phyloP scores from a whole-genome alignment of 2,888 invertebrate genomes.

The Dicyrtomina minuta region DNA sequence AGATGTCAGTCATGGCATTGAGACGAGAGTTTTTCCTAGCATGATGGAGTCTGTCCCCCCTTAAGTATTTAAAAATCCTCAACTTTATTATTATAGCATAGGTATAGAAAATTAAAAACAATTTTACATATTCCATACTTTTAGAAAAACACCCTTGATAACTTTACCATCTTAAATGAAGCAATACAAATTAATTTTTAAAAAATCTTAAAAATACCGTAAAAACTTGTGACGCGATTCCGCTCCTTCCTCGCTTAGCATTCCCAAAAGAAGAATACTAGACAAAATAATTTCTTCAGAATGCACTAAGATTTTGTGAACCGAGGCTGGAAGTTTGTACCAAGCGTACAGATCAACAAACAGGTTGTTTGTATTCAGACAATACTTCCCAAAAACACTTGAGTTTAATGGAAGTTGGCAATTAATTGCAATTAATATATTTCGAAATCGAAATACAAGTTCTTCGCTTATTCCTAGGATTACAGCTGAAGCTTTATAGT shows the following conservation, averaged over 20 bases:
- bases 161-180: too few relatives aligned
- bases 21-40: not conserved
- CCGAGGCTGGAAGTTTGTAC: not conserved
- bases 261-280: not conserved
- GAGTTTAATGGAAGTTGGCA: not conserved
- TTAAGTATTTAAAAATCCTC: not conserved
- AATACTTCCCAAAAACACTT: not conserved
- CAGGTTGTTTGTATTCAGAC: not conserved
- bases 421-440: not conserved
- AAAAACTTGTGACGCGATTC: conserved; percentile 7
- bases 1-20: not conserved
- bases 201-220: too few relatives aligned
- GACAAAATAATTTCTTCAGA: not conserved
- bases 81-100: too few relatives aligned
- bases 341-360: not conserved
- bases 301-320: conserved; percentile 23
- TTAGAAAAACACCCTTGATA: too few relatives aligned
- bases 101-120: too few relatives aligned
- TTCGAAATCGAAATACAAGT: not conserved
- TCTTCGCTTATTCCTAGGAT: not conserved
- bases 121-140: too few relatives aligned
- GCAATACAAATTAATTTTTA: too few relatives aligned
- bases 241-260: conserved; percentile 1
- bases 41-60: not conserved
- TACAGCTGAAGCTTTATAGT: not conserved